Evolutionary conservation across 1,140 invertebrate genomes (phyloP), one percentile per base, ranked within the genome.

Genomic region (Nasonia vitripennis): DNA sequence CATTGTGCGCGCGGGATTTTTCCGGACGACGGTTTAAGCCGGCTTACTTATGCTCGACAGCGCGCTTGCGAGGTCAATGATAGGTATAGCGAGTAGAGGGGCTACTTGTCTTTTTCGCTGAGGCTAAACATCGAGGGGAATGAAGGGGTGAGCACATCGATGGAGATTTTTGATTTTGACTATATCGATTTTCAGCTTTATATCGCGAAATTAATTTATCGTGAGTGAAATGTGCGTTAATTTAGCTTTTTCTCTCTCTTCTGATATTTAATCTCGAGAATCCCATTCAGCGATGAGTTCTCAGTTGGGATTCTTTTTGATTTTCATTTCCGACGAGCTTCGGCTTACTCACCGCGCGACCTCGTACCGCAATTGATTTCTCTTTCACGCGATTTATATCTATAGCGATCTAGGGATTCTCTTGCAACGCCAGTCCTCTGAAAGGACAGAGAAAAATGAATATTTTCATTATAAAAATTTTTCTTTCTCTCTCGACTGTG

Each of bases 21-120:
- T 81, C 78, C n/a, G 51, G 67, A 17, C 78, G 37, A 14, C 34
- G 20, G 17, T 45, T 12, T 81, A 71, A 81, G 67, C 68, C 80
- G 80, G 80, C 68, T 81, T 81, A 81, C 23, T 73, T 27, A 73
- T 81, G 41, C 68, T 81, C 70, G 41, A 41, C n/a, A 41, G 68
- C 51, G 41, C 45, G 67, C 31, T 37, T 73, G 9, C 12, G 67
- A 17, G 67, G 78, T 68, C 62, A 70, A 81, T 11, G 78, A 81
- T 68, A 62, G 55, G 17, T 73, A 34, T 34, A 73, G 12, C 20
- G n/a, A 1, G 77, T 27, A 7, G 48, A 51, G 45, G 73, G 41
- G 73, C 37, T 75, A 75, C 55, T 62, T 62, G 55, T 62, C 55
- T 20, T 62, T 62, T n/a, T n/a, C 7, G 6, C 55, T 62, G 48